Evolutionary conservation across 2,797 vertebrate species (phyloP).

Genomic region (Hyperoplus lanceolatus): DNA sequence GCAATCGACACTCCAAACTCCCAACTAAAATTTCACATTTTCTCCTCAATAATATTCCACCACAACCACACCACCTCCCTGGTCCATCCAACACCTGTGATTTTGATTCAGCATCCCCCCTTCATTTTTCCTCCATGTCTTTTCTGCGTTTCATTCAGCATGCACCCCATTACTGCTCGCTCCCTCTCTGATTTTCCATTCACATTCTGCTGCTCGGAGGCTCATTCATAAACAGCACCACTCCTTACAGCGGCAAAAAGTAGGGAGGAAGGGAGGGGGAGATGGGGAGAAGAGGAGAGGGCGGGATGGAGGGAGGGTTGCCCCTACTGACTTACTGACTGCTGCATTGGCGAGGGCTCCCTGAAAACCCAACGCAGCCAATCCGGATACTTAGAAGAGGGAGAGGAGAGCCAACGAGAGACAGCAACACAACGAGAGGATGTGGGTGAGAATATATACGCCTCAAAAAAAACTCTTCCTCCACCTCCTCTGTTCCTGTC

Average conservation of each 20-base stretch:
- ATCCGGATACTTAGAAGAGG: constrained; percentile 45
- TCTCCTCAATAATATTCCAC: constrained; percentile 34
- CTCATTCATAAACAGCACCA: constrained; percentile 86
- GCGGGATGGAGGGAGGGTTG: constrained; percentile 65
- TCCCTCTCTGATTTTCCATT: constrained; percentile 74
- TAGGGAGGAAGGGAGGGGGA: constrained; percentile 2
- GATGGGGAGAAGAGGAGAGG: constrained; percentile 9
- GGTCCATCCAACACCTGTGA: constrained; percentile 32
- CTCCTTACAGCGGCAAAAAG: constrained; percentile 81
- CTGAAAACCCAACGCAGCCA: constrained; percentile 67
- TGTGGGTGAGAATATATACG: constrained; percentile 16
- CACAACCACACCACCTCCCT: neutral
- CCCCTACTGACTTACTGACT: constrained; percentile 80
- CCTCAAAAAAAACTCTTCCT: constrained; percentile 33
- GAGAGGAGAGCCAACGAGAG: constrained; percentile 19
- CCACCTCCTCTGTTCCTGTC: constrained; percentile 26
- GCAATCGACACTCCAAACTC: constrained; percentile 3
- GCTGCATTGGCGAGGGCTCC: constrained; percentile 73
- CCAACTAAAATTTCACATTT: constrained; percentile 29
- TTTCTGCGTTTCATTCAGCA: constrained; percentile 72
- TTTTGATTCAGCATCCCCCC: constrained; percentile 67
- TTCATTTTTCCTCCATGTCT: neutral
- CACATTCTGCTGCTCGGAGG: constrained; percentile 74
- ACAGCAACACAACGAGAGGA: neutral
- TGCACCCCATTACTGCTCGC: constrained; percentile 43